phyloP scores from a whole-genome alignment of 2,113 vertebrate species.

The Ctenomys sociabilis region DNA sequence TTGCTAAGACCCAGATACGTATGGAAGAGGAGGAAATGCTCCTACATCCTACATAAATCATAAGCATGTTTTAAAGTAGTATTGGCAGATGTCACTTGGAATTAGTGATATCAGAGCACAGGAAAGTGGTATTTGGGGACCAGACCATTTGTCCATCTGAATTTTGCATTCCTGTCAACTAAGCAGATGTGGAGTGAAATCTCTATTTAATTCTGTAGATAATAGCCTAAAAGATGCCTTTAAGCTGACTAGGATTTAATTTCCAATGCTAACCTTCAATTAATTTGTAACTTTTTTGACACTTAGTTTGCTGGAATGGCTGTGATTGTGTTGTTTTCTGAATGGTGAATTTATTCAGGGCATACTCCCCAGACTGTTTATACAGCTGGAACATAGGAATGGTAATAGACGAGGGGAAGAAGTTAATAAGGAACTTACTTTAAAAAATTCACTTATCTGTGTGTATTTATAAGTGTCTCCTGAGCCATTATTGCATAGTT shows the following conservation, averaged over 20 bases:
- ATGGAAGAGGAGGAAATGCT: not conserved
- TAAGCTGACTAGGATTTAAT: constrained; percentile 88
- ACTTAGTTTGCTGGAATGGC: constrained; percentile 85
- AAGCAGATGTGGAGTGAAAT: constrained; percentile 79
- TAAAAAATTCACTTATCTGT: constrained; percentile 81
- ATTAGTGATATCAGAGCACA: constrained; percentile 65
- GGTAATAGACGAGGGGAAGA: constrained; percentile 81
- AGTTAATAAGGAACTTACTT: constrained; percentile 84
- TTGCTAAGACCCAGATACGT: constrained; percentile 41
- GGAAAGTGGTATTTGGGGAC: constrained; percentile 33
- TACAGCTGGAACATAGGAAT: constrained; percentile 87
- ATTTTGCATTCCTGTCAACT: constrained; percentile 78
- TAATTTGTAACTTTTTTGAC: constrained; percentile 91
- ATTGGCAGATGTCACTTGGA: not conserved
- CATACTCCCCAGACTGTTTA: constrained; percentile 86
- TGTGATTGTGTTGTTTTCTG: constrained; percentile 90
- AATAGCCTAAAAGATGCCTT: constrained; percentile 85
- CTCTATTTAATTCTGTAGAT: constrained; percentile 84
- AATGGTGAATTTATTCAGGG: constrained; percentile 86
- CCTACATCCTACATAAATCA: not conserved
- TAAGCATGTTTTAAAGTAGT: not conserved
- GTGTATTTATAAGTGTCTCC: constrained; percentile 77
- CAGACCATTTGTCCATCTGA: constrained; percentile 82
- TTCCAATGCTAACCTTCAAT: constrained; percentile 90
- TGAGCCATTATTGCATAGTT: constrained; percentile 75